Evolutionary conservation across 2,888 invertebrate species (phyloP).

Genomic region (Protonemura montana): DNA sequence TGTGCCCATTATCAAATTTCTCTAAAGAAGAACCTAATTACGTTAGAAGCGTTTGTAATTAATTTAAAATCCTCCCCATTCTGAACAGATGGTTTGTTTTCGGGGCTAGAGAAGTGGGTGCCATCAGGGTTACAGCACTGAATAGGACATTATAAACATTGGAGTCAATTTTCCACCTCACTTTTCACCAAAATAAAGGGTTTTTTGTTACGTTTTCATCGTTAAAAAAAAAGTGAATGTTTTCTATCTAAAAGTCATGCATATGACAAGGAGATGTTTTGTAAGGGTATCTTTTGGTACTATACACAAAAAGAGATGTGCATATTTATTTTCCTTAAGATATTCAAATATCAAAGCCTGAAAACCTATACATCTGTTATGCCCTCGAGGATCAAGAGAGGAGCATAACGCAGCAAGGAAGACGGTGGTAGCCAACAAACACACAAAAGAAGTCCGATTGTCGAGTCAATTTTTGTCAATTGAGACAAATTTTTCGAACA

Average conservation of each 20-base stretch:
- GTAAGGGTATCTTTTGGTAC: background rate
- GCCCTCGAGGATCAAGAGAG: background rate
- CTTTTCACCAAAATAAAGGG: background rate
- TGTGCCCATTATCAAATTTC: no score
- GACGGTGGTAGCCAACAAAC: background rate
- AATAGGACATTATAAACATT: no score
- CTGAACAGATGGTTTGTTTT: no score
- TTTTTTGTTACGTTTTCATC: background rate
- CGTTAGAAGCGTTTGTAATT: no score
- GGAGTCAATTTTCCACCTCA: no score
- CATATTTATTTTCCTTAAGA: background rate
- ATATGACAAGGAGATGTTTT: background rate
- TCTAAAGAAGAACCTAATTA: no score
- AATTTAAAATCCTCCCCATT: no score
- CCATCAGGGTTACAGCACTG: no score
- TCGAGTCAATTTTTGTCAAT: slow-evolving; percentile 5
- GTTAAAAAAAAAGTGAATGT: background rate
- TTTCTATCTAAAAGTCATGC: background rate
- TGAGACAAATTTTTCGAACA: background rate
- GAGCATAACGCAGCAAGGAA: background rate
- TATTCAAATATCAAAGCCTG: slow-evolving; percentile 5
- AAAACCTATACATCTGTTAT: background rate
- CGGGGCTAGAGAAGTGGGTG: no score
- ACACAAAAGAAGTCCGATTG: background rate
- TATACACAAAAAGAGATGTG: background rate